Evolutionary conservation across 2,113 vertebrate species (phyloP).

Genomic region (Silurus asotus): DNA sequence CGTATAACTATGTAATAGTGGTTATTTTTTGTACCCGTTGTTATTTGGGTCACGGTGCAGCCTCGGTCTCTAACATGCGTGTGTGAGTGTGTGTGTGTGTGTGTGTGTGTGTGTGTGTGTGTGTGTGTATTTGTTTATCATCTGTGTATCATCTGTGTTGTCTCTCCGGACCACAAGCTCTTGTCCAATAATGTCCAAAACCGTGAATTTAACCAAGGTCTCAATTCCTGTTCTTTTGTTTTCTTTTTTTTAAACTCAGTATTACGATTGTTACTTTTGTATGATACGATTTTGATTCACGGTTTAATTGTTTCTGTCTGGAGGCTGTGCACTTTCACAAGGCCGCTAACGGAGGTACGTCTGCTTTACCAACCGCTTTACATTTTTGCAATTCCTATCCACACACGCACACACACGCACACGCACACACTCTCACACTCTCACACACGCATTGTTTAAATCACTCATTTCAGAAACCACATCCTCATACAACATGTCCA

Average conservation of each 20-base stretch:
- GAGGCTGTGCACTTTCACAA: not conserved
- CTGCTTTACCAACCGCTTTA: not conserved
- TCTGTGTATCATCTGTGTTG: not conserved
- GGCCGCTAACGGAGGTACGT: not conserved
- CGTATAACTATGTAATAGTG: not conserved
- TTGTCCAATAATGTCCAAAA: not conserved
- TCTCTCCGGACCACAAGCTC: not conserved
- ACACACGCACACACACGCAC: not conserved
- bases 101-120: constrained; percentile 2
- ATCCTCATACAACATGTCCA: constrained; percentile 25
- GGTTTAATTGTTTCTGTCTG: not conserved
- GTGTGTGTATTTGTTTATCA: not conserved
- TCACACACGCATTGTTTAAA: not conserved
- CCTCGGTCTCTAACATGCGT: not conserved
- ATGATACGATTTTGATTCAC: not conserved
- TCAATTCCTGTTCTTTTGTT: not conserved
- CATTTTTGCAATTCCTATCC: not conserved
- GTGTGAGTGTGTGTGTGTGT: not conserved
- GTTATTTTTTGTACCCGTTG: not conserved
- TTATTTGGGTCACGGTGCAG: not conserved
- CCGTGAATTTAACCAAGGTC: not conserved
- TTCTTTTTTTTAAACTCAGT: not conserved
- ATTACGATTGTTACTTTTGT: not conserved
- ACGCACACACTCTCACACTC: not conserved
- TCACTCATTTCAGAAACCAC: constrained; percentile 27